Base-by-base conservation (phyloP, 2,113 vertebrate genomes). In the Thermophis baileyi region DNA sequence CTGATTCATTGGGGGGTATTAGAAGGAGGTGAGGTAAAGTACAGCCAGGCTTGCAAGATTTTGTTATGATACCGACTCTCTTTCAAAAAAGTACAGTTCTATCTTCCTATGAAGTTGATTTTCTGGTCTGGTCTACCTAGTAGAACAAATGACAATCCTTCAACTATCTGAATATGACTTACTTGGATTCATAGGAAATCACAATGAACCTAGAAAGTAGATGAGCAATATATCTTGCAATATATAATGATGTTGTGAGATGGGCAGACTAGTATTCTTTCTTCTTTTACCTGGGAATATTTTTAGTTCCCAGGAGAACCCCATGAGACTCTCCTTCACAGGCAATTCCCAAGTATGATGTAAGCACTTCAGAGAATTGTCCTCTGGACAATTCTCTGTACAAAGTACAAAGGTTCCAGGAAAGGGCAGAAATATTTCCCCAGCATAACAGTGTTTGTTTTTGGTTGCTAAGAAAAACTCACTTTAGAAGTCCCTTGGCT, bases 221-320 rank as follows among this genome's bases (percentile, higher is more conserved):
- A 35, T 0, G 0, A 6, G 0, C 0, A 1, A 92, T 18, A 92
- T 20, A 60, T 47, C 6, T 22, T 3, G 30, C 51, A 49, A 69
- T 91, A 3, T 35, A 49, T 0, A 0, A 1, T 81, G 91, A 14
- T 81, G 92, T 30, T 47, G 92, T 49, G 5, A 49, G 24, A 12
- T 50, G 85, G 4, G 25, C 44, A 47, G 24, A 6, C 10, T 49
- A 14, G 2, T 12, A 24, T 30, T 87, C 85, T 87, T 47, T 27
- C 51, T 51, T 11, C 22, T 86, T 86, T 86, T 87, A 35, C 74
- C 18, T 44, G 74, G 10, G 54, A 93, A 86, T 50, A 54, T 81
- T n/a, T 93, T 90, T 92, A 44, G 30, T 89, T 95, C 51, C 44
- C 57, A 22, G 91, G 94, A 81, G 63, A 95, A 95, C 88, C 49